phyloP scores from a whole-genome alignment of 2,113 vertebrate species.

The Menidia beryllina region DNA sequence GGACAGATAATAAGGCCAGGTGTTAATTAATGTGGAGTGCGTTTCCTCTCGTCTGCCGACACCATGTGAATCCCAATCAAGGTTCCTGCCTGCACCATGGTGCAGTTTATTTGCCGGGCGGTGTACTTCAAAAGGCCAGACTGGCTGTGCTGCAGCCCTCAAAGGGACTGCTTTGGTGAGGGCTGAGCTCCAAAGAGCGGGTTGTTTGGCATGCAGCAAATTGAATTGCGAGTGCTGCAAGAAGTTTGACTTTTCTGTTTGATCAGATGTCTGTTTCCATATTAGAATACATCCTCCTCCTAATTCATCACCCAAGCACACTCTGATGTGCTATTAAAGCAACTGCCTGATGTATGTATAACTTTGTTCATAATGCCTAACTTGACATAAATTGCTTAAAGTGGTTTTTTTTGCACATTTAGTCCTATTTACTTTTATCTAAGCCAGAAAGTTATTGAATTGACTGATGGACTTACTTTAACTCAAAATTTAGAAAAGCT shows the following conservation, averaged over 20 bases:
- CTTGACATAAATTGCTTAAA: neutral
- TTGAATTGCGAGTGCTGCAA: constrained; percentile 54
- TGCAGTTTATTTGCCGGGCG: constrained; percentile 65
- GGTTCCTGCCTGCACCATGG: constrained; percentile 42
- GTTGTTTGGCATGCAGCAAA: constrained; percentile 60
- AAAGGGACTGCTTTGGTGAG: constrained; percentile 69
- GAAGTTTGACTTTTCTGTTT: constrained; percentile 62
- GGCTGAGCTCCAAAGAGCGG: constrained; percentile 57
- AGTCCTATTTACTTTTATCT: neutral
- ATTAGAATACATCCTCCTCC: constrained; percentile 15
- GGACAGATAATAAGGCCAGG: constrained; percentile 82
- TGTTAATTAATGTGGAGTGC: constrained; percentile 81
- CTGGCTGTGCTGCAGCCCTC: constrained; percentile 63
- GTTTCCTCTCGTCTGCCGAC: constrained; percentile 58
- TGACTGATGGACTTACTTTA: no score
- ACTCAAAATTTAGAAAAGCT: no score
- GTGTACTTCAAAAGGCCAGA: constrained; percentile 75
- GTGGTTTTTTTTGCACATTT: neutral
- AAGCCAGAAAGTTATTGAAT: neutral
- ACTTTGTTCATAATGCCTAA: neutral
- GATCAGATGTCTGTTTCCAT: constrained; percentile 48
- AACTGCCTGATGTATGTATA: constrained; percentile 24
- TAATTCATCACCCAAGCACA: constrained; percentile 21
- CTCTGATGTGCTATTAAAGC: constrained; percentile 39
- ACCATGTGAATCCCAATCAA: constrained; percentile 75